Conservation (phyloP, 2,113 vertebrate species). For the Deroptyus accipitrinus region DNA sequence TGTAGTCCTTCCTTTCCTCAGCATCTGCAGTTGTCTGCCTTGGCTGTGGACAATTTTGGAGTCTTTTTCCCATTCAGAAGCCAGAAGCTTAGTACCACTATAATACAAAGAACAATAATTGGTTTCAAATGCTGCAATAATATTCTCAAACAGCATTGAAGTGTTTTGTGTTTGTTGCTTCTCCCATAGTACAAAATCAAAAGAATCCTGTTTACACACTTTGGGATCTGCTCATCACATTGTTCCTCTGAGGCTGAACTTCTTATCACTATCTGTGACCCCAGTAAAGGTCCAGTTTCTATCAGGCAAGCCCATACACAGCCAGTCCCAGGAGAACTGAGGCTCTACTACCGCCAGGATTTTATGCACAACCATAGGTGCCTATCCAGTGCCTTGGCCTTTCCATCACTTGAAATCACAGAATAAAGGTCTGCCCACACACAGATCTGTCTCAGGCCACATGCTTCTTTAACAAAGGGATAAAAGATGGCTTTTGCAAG, state of each 20-base stretch:
- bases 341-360: background rate
- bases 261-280: background rate
- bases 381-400: background rate
- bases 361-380: background rate
- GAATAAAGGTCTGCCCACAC: constrained; percentile 32
- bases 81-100: background rate
- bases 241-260: background rate
- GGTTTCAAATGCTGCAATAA: constrained; percentile 37
- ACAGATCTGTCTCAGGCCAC: constrained; percentile 15
- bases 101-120: constrained; percentile 17
- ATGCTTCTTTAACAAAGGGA: constrained; percentile 35
- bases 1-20: background rate
- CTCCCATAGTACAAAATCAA: background rate
- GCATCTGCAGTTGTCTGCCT: background rate
- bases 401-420: background rate
- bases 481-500: constrained; percentile 49
- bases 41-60: background rate
- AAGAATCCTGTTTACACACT: background rate
- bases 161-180: background rate
- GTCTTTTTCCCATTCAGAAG: background rate
- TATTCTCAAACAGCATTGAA: background rate
- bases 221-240: background rate
- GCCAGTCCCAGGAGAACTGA: background rate
- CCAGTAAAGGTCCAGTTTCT: background rate
- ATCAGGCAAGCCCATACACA: background rate